Evolutionary conservation across 2,888 invertebrate genomes (phyloP), one percentile per base, ranked within the genome.

Genomic region (Synanthedon andrenaeformis): DNA sequence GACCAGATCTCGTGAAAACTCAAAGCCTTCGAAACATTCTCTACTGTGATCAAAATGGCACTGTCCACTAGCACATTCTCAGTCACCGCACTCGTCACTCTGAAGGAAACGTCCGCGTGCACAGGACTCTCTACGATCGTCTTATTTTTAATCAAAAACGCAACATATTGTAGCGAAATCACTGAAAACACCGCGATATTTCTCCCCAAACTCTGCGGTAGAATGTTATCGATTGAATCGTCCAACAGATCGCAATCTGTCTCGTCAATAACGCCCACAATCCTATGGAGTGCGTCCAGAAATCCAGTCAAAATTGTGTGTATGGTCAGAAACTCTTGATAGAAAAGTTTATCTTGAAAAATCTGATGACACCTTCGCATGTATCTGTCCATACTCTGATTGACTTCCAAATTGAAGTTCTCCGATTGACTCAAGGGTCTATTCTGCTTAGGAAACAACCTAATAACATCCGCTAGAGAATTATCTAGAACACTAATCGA

Each of bases 391-490:
- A 88, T 78, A 0, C 87, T 86, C 6, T 83, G 82, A 64, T 87
- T 84, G 0, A 76, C 63, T 12, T 76, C 82, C 28, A 87, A 60
- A 58, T 68, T 81, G 52, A 85, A 86, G 58, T 81, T 86, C 54
- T 88, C 88, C 0, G 88, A 86, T 61, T 88, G 88, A 57, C 88
- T 88, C 42, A 88, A 61, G 12, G 88, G 88, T 51, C 88, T 59
- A 49, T 72, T 83, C 54, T 88, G 88, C 59, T 87, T 88, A 0
- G 88, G 88, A 56, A 88, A 88, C 41, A 87, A 53, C 14, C 79
- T 63, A 3, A 85, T 74, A 3, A 88, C 68, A 41, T 84, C 83
- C 3, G 75, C 62, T 53, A 88, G 59, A 1, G 75, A 75, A 59
- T 82, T 87, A 58, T 88, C 87, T 48, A 88, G 67, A 0, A 71